Evolutionary conservation across 2,113 vertebrate genomes (phyloP), one percentile per base, ranked within the genome.

Genomic region (Perognathus longimembris): DNA sequence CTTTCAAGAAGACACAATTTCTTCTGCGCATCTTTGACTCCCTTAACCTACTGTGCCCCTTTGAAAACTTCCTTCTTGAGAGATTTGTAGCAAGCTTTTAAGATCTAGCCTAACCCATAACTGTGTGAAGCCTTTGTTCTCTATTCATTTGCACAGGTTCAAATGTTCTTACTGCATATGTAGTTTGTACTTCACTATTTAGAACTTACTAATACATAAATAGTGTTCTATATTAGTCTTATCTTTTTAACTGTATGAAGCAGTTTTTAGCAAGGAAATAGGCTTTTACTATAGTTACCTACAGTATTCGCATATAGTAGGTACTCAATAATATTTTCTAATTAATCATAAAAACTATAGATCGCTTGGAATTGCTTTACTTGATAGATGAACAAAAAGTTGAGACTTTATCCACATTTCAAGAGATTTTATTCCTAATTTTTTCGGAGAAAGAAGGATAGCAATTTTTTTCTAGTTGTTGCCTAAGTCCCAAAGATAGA

Each of bases 271-370:
- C 76, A 67, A 50, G 69, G n/a, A 92, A 89, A 82, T 89, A 70
- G 80, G 9, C 36, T 93, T 6, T 76, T 88, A 61, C 9, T 54
- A 45, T 45, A 54, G 45, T 85, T 90, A 85, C n/a, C 38, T 63
- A 45, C 7, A 90, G n/a, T 88, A 57, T 95, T 81, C 8, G 26
- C 38, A 94, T 57, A 57, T 88, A 63, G 21, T 91, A 73, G 17
- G 42, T 81, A 71, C 61, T 93, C 42, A 83, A 1, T 81, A 79
- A 21, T 89, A 83, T 45, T 96, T 93, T 82, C 73, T 90, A 63
- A 83, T 69, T 66, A 73, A 67, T 86, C 32, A 70, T 93, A 92
- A 88, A 91, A 87, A 50, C 70, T 82, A 42, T 36, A 85, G 6
- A n/a, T 93, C 6, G 66, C 11, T 76, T 92, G 67, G 32, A 70